These are phyloP conservation scores for Proterorhinus semilunaris DNA, from an alignment of 2,113 vertebrate genomes.

Conservation along the genomic window DNA sequence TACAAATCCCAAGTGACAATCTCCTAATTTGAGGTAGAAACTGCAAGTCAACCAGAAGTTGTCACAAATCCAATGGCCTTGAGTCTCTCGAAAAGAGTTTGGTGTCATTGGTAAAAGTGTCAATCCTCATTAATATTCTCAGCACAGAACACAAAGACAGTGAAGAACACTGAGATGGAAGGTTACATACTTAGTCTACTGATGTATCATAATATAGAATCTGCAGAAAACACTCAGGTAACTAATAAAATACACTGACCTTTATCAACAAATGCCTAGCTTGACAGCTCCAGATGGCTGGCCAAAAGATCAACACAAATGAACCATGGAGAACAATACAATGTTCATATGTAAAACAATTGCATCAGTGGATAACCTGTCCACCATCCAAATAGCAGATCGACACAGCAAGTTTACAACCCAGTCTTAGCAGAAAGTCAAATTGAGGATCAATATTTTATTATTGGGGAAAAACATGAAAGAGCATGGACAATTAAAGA, in stretches of 20 bases:
- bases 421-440: constrained; percentile 44
- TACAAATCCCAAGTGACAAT: too few species aligned
- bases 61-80: too few species aligned
- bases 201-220: constrained; percentile 2
- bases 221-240: constrained; percentile 5
- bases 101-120: too few species aligned
- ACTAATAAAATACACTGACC: constrained; percentile 12
- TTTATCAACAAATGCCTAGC: constrained; percentile 16
- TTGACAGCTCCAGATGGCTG: background rate
- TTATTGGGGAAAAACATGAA: constrained; percentile 45
- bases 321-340: background rate
- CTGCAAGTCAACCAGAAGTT: too few species aligned
- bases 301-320: constrained; percentile 10
- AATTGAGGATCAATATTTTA: constrained; percentile 55
- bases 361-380: constrained; percentile 26
- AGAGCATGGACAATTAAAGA: constrained; percentile 50
- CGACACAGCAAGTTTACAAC: constrained; percentile 11
- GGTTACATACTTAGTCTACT: constrained; percentile 3
- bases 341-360: constrained; percentile 7
- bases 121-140: too few species aligned
- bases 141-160: constrained; percentile 9
- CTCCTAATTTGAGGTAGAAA: too few species aligned
- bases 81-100: too few species aligned
- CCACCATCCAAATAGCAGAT: constrained; percentile 20
- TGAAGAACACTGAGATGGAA: background rate